phyloP scores from a whole-genome alignment of 2,797 vertebrate species.

The Xenops minutus region DNA sequence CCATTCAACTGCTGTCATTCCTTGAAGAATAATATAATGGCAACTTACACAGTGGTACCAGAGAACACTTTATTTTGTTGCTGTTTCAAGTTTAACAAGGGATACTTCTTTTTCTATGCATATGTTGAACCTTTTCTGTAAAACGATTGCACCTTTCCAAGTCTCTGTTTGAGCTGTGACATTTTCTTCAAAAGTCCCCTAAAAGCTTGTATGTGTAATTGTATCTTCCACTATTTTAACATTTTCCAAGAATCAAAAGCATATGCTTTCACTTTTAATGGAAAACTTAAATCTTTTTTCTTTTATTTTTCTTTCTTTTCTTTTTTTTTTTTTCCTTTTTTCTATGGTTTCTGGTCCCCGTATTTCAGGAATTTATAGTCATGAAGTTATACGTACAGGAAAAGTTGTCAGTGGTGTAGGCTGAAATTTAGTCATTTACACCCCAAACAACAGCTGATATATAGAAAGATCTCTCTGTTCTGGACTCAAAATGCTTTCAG shows the following conservation, averaged over 20 bases:
- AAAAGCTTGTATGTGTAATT: background rate
- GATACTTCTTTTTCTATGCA: background rate
- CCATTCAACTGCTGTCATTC: constrained; percentile 2
- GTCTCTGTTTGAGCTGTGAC: background rate
- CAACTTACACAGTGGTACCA: background rate
- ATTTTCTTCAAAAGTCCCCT: background rate
- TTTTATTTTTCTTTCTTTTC: too few species aligned
- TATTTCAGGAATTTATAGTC: background rate
- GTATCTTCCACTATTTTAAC: background rate
- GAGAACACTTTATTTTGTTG: background rate
- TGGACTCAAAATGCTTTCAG: background rate
- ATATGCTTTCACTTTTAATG: background rate
- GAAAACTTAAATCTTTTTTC: background rate
- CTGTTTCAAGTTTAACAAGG: background rate
- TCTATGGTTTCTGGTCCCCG: background rate
- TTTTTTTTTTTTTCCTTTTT: too few species aligned
- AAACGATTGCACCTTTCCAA: background rate
- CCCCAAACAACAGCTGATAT: background rate
- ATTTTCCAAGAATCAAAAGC: background rate
- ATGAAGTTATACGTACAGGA: background rate
- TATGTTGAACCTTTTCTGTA: background rate
- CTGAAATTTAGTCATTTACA: background rate
- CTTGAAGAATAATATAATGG: background rate
- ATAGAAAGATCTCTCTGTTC: background rate
- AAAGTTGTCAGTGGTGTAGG: background rate